phyloP scores from a whole-genome alignment of 2,113 vertebrate genomes.

The Cyanocitta stelleri region DNA sequence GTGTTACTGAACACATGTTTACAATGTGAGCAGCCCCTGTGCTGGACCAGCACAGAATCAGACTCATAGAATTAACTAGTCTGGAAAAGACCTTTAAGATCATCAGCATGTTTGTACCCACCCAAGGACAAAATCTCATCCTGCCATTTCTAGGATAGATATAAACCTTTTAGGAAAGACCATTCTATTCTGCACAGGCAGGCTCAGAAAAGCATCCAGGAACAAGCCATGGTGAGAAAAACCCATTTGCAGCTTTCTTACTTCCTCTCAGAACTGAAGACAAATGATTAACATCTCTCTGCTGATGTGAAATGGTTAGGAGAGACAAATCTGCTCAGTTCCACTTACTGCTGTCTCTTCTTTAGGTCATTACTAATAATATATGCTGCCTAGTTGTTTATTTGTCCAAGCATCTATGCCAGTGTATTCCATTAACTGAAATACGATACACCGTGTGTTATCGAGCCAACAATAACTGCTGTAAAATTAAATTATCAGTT shows the following conservation, averaged over 20 bases:
- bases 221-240: background rate
- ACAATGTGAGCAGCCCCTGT: fast-evolving
- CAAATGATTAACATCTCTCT: background rate
- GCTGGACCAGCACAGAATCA: background rate
- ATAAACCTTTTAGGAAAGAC: background rate
- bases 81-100: background rate
- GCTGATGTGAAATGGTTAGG: background rate
- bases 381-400: background rate
- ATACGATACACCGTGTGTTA: background rate
- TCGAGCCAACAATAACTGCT: background rate
- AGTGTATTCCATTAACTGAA: conserved; percentile 18
- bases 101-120: background rate
- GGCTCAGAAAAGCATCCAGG: background rate
- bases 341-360: background rate
- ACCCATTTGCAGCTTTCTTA: background rate
- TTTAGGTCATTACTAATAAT: background rate
- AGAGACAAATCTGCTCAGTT: background rate
- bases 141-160: background rate
- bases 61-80: background rate
- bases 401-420: background rate
- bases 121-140: background rate
- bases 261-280: background rate
- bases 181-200: background rate
- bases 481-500: conserved; percentile 6
- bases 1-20: fast-evolving